Conservation (phyloP, 2,113 vertebrate genomes). For the Cyprinus carpio region DNA sequence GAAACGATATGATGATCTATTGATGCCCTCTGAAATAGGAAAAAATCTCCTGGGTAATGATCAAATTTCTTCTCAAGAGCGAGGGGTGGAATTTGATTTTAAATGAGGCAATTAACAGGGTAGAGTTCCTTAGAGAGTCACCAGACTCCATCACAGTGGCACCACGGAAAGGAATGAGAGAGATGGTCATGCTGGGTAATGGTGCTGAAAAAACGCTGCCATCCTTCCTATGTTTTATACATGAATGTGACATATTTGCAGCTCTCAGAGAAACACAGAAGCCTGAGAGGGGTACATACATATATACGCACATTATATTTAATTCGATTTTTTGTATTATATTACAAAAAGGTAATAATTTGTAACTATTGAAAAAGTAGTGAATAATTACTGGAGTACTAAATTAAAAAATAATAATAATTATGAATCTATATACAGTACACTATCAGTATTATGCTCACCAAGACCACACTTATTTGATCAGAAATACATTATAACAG, state of each 20-base stretch:
- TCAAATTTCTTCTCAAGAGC: slow-evolving; percentile 8
- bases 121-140: slow-evolving; percentile 9
- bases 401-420: too few species aligned
- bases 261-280: slow-evolving; percentile 32
- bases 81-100: slow-evolving; percentile 35
- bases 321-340: background rate
- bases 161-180: background rate
- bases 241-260: slow-evolving; percentile 8
- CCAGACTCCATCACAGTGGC: background rate
- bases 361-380: background rate
- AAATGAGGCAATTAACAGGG: slow-evolving; percentile 44
- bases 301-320: background rate
- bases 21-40: background rate
- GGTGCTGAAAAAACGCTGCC: background rate
- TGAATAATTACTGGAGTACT: too few species aligned
- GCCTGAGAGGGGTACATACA: background rate
- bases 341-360: too few species aligned
- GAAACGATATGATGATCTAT: slow-evolving; percentile 35
- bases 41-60: slow-evolving; percentile 31
- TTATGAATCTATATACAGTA: too few species aligned
- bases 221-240: slow-evolving; percentile 1
- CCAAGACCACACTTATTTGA: too few species aligned
- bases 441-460: too few species aligned
- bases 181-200: slow-evolving; percentile 10
- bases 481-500: too few species aligned